phyloP scores from a whole-genome alignment of 2,888 invertebrate species.

The Leptinotarsa haldemani region DNA sequence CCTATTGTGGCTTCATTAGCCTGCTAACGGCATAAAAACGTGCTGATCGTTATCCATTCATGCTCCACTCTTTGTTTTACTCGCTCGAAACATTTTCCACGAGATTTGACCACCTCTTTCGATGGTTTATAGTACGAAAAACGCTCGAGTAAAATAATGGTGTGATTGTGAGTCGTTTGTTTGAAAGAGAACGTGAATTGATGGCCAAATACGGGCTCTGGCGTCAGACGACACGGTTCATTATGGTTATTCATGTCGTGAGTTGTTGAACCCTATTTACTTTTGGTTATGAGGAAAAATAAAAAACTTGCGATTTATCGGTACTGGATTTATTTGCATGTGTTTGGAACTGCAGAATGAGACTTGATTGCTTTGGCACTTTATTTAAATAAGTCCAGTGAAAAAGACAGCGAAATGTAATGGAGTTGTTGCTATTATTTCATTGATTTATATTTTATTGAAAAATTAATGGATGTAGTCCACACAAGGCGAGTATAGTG shows the following conservation, averaged over 20 bases:
- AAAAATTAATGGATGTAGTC: too few relatives aligned
- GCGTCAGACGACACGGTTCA: slow-evolving; percentile 46
- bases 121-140: slow-evolving; percentile 17
- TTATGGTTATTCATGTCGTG: slow-evolving; percentile 31
- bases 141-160: slow-evolving; percentile 32
- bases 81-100: slow-evolving; percentile 15
- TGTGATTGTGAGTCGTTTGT: slow-evolving; percentile 37
- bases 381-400: too few relatives aligned
- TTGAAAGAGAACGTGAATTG: slow-evolving; percentile 39
- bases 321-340: slow-evolving; percentile 4
- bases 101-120: slow-evolving; percentile 16
- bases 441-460: too few relatives aligned
- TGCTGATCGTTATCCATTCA: slow-evolving; percentile 24
- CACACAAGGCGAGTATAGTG: too few relatives aligned
- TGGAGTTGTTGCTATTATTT: too few relatives aligned
- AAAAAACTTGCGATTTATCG: slow-evolving; percentile 1
- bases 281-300: slow-evolving; percentile 4
- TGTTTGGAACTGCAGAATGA: background rate
- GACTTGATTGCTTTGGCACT: background rate
- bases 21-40: slow-evolving; percentile 19
- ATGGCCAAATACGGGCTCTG: slow-evolving; percentile 46
- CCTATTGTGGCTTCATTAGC: slow-evolving; percentile 11
- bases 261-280: slow-evolving; percentile 14
- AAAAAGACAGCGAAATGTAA: too few relatives aligned
- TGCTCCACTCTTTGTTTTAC: slow-evolving; percentile 15